Percentiles rank a stretch among this genome's conserved stretches.
phyloP scores from a whole-genome alignment of 2,113 vertebrate genomes.

The Hippopotamus amphibius region DNA sequence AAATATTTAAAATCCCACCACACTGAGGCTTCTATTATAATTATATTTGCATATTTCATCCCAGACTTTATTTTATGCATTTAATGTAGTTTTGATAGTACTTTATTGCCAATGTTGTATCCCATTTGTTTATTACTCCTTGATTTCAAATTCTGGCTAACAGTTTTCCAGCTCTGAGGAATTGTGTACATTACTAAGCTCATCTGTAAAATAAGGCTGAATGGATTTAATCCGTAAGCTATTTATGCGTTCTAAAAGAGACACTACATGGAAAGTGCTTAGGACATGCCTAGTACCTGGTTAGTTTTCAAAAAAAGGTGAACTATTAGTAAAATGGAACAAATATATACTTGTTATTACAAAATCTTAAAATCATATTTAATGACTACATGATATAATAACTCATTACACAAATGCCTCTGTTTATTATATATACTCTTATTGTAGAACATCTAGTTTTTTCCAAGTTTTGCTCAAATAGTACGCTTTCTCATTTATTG shows the following conservation, averaged over 20 bases:
- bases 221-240: neutral
- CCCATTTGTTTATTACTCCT: neutral
- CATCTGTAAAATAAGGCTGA: neutral
- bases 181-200: neutral
- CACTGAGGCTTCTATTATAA: neutral
- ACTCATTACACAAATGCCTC: neutral
- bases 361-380: neutral
- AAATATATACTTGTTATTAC: neutral
- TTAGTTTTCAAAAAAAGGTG: neutral
- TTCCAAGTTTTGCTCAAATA: neutral
- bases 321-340: neutral
- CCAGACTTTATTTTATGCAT: neutral
- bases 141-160: conserved; percentile 5
- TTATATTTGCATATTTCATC: neutral
- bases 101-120: neutral
- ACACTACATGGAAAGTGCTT: neutral
- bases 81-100: neutral
- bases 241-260: neutral
- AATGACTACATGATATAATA: neutral
- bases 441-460: neutral
- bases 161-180: neutral
- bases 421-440: neutral
- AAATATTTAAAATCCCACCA: neutral
- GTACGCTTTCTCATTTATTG: neutral
- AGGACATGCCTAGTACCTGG: neutral